Base-by-base conservation (phyloP, 2,797 vertebrate genomes). In the Takifugu rubripes region DNA sequence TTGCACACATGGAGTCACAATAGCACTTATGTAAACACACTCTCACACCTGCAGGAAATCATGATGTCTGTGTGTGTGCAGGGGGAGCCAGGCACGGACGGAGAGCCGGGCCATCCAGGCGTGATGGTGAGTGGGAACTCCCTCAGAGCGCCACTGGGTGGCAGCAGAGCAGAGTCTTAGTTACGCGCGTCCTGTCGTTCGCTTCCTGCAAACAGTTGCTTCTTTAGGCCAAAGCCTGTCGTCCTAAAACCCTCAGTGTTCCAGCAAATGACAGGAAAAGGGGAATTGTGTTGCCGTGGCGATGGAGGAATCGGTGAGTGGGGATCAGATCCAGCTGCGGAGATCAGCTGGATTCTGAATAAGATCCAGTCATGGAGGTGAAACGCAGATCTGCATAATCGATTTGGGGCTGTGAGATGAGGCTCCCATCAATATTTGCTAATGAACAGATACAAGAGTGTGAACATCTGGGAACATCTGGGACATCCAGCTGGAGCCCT, bases 51-150 rank as follows among this genome's bases (percentile, higher is more conserved):
- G 49, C 58, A 61, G 62, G 52, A 63, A 69, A 74, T 78, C 63
- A 52, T 68, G 50, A 66, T 80, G 55, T 68, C 25, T 88, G 42
- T 29, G 27, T 46, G 16, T 44, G 44, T 78, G 66, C 83, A 93
- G 92, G 92, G 89, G 46, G 83, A 90, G 44, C 77, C 50, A 63
- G 90, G 92, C 56, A 72, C 57, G 54, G 87, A 85, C 9, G 92
- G 91, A 58, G 74, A 81, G 6, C 84, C 83, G 1, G 92, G 91
- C 26, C 63, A 10, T 52, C 77, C 85, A 1, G 92, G 91, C 0
- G 49, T 74, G 58, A 68, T 77, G 51, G 92, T 93, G 73, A 90
- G 87, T 83, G 56, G 40, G 48, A 8, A 9, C 1, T 31, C 44
- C 1, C 17, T 5, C 15, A 40, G 72, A 4, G 11, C 26, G 52